These are phyloP conservation scores for Sminthurinus aureus DNA, from an alignment of 2,888 invertebrate genomes.

Conservation along the genomic window DNA sequence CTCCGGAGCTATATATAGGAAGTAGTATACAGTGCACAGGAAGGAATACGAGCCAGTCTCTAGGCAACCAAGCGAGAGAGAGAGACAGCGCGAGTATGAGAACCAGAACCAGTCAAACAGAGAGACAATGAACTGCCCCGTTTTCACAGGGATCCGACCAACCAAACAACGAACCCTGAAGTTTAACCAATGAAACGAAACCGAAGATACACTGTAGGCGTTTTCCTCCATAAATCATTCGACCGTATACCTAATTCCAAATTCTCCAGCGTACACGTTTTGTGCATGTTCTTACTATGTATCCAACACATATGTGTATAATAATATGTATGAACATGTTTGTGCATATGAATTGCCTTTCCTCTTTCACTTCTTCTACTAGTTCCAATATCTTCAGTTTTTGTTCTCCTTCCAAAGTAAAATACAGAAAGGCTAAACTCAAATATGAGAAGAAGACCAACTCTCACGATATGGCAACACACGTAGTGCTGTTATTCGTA, in stretches of 20 bases:
- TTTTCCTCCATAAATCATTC: constrained; percentile 40
- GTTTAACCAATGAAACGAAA: constrained; percentile 31
- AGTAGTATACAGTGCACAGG: background rate
- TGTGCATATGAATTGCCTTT: too few species aligned
- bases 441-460: too few species aligned
- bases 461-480: too few species aligned
- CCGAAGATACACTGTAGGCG: constrained; percentile 25
- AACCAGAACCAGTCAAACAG: background rate
- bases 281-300: background rate
- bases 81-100: constrained; percentile 25
- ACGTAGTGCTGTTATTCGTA: too few species aligned
- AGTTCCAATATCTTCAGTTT: too few species aligned
- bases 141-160: constrained; percentile 39
- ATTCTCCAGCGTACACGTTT: background rate
- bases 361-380: background rate
- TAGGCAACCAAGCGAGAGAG: constrained; percentile 37
- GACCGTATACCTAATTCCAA: background rate
- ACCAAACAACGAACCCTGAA: constrained; percentile 8
- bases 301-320: background rate
- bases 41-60: constrained; percentile 28
- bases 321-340: too few species aligned
- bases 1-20: too few species aligned
- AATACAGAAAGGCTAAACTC: too few species aligned
- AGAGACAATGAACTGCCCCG: constrained; percentile 43
- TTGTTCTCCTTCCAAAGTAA: background rate